Percentiles rank a stretch among this genome's conserved stretches.
These are phyloP conservation scores for Axea sp. DNA, from an alignment of 2,888 invertebrate species.

Conservation along the genomic window DNA sequence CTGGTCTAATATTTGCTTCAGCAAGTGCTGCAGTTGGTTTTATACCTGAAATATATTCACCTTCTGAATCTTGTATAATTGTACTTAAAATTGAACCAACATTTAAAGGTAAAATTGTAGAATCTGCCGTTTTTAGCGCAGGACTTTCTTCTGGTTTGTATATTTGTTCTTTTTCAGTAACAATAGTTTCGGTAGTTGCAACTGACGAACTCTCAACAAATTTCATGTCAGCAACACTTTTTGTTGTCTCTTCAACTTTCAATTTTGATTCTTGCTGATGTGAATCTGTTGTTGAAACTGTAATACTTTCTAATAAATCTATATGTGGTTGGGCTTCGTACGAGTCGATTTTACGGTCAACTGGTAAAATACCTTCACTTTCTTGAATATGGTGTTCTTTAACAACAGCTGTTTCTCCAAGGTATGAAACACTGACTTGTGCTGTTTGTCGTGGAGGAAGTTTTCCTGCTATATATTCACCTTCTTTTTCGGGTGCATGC, in stretches of 20 bases:
- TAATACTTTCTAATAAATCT: conserved; percentile 80
- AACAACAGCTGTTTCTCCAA: conserved; percentile 83
- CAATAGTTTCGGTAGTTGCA: conserved; percentile 82
- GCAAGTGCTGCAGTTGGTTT: conserved; percentile 81
- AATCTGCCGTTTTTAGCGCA: conserved; percentile 71
- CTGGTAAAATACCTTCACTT: conserved; percentile 82
- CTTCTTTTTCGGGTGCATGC: conserved; percentile 86
- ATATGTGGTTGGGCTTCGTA: conserved; percentile 73
- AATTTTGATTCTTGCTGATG: conserved; percentile 84
- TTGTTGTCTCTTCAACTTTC: conserved; percentile 79
- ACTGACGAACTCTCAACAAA: conserved; percentile 84
- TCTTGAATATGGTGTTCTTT: conserved; percentile 83
- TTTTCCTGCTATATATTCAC: conserved; percentile 82
- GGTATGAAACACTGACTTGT: conserved; percentile 81
- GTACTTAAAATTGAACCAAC: conserved; percentile 82
- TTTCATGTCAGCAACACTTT: conserved; percentile 82
- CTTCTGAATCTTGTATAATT: conserved; percentile 85
- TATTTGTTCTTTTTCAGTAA: conserved; percentile 82
- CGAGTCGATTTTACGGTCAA: conserved; percentile 68
- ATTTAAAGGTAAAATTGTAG: conserved; percentile 81
- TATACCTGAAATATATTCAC: conserved; percentile 80
- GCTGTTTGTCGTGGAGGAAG: conserved; percentile 84
- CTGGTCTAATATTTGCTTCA: conserved; percentile 82
- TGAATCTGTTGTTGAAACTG: conserved; percentile 83
- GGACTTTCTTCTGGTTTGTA: conserved; percentile 80